phyloP scores from a whole-genome alignment of 2,888 invertebrate species.

The Tachina lurida region DNA sequence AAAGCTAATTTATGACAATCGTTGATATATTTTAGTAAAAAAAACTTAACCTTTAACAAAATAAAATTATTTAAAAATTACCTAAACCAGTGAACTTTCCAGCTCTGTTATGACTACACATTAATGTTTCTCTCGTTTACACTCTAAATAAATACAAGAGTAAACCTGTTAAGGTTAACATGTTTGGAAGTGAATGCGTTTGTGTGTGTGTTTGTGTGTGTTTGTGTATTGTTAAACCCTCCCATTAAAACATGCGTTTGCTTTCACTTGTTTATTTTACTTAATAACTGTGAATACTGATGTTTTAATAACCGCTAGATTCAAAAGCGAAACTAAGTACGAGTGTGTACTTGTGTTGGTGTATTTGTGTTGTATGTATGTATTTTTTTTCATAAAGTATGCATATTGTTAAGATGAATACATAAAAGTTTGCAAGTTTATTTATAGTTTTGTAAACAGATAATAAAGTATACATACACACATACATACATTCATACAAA shows the following conservation, averaged over 20 bases:
- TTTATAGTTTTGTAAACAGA: constrained; percentile 6
- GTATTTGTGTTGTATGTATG: not conserved
- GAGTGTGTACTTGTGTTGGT: not conserved
- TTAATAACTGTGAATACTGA: constrained; percentile 38
- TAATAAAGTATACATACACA: not conserved
- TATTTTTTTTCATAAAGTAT: not conserved
- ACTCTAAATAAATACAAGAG: not conserved
- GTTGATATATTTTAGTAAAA: no score
- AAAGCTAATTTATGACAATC: no score
- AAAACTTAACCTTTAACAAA: not conserved
- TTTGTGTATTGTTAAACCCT: not conserved
- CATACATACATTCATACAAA: not conserved
- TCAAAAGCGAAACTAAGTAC: constrained; percentile 11
- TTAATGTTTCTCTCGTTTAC: not conserved
- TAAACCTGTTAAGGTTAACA: not conserved
- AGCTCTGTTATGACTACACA: not conserved
- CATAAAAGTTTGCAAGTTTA: not conserved
- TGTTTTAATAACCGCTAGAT: constrained; percentile 28
- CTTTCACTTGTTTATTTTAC: constrained; percentile 27
- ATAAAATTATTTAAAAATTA: not conserved
- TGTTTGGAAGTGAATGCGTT: not conserved
- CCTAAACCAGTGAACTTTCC: not conserved
- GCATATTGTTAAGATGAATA: not conserved
- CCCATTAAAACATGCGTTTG: not conserved
- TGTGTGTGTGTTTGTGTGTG: not conserved